phyloP scores from a whole-genome alignment of 2,888 invertebrate genomes.

The Philopedon plagiatum region DNA sequence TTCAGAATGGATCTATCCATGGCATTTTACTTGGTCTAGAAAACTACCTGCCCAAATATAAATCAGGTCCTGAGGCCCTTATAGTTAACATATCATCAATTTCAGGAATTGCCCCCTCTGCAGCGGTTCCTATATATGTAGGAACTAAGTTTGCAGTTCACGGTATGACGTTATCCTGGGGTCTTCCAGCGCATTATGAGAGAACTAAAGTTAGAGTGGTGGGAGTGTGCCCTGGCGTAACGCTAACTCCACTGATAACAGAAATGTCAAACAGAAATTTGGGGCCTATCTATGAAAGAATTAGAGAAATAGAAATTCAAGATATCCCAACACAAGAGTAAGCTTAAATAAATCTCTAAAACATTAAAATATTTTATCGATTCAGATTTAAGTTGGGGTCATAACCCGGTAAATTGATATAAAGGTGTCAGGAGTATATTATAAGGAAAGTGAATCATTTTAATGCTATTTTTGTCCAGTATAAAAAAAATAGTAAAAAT shows the following conservation, averaged over 20 bases:
- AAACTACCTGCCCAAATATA: constrained; percentile 53
- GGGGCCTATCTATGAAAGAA: constrained; percentile 19
- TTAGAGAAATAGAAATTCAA: background rate
- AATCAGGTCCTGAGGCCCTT: constrained; percentile 52
- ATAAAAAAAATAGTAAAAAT: no score
- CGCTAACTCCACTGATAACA: constrained; percentile 61
- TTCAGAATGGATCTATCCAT: constrained; percentile 60
- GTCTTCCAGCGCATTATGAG: constrained; percentile 55
- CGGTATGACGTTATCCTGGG: constrained; percentile 54
- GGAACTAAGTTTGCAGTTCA: constrained; percentile 53
- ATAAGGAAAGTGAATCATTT: no score
- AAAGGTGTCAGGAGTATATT: no score
- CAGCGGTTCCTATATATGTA: constrained; percentile 51
- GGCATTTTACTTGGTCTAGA: constrained; percentile 55
- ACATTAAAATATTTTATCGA: no score
- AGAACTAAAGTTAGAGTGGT: constrained; percentile 69
- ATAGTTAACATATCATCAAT: constrained; percentile 55
- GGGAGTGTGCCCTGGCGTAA: constrained; percentile 70
- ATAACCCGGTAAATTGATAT: no score
- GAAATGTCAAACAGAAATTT: constrained; percentile 4
- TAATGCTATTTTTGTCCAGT: no score
- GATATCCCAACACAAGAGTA: no score
- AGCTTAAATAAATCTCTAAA: no score
- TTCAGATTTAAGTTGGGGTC: no score
- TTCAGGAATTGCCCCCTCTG: constrained; percentile 42